Evolutionary conservation across 2,888 invertebrate species (phyloP).

Genomic region (Chalcis sispes): DNA sequence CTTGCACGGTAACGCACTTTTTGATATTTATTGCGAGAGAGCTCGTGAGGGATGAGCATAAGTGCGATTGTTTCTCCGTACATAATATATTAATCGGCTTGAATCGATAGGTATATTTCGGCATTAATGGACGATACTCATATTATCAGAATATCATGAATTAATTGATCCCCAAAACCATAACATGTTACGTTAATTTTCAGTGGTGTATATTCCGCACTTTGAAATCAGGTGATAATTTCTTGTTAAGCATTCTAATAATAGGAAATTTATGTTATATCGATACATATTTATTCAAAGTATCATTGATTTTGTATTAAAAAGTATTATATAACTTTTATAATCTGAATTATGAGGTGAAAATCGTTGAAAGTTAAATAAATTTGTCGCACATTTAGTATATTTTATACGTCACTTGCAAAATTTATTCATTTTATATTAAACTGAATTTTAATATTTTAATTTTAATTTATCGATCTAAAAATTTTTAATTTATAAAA

Average conservation of each 20-base stretch:
- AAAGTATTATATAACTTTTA: too few species aligned
- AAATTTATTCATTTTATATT: too few species aligned
- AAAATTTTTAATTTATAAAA: too few species aligned
- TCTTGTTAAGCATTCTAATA: background rate
- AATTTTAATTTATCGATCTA: too few species aligned
- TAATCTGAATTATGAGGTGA: too few species aligned
- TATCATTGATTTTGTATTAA: too few species aligned
- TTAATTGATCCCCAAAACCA: conserved; percentile 11
- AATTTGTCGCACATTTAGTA: too few species aligned
- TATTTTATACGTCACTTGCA: too few species aligned
- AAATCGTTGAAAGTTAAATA: too few species aligned
- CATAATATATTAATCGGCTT: background rate
- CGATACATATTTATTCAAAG: too few species aligned
- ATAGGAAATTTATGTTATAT: background rate
- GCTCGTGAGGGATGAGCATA: background rate
- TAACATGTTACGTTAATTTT: conserved; percentile 15
- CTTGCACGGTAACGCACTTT: conserved; percentile 20
- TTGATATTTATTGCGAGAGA: conserved; percentile 38
- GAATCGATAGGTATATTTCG: too few species aligned
- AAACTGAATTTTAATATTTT: too few species aligned
- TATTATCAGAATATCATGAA: conserved; percentile 22
- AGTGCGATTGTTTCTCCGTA: background rate
- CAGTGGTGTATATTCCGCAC: background rate
- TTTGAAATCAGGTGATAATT: conserved; percentile 7
- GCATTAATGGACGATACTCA: conserved; percentile 33